These are phyloP conservation scores for Tethya wilhelma DNA, from an alignment of 37 sponge, comb jelly and placozoan genomes.

Conservation along the genomic window DNA sequence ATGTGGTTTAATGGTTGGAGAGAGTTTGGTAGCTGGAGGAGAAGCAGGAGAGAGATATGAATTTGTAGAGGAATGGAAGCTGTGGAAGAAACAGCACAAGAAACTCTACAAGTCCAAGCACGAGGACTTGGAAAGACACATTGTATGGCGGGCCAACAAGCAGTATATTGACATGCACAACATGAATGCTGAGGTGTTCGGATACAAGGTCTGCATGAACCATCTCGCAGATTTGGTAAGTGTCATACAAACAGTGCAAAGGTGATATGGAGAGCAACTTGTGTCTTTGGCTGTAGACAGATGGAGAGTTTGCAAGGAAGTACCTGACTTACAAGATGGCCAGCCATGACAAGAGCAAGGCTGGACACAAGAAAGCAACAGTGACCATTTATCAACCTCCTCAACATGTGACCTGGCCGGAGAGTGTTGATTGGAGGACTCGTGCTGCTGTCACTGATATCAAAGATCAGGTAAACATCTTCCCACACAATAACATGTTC, in stretches of 20 bases:
- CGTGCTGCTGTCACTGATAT: slow-evolving; percentile 62
- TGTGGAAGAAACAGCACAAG: slow-evolving; percentile 38
- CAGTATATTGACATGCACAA: slow-evolving; percentile 40
- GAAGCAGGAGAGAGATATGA: too few relatives aligned
- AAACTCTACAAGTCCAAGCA: slow-evolving; percentile 17
- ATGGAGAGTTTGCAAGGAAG: slow-evolving; percentile 10
- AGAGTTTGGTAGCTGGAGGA: too few relatives aligned
- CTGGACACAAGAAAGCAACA: not conserved
- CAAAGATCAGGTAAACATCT: slow-evolving; percentile 56
- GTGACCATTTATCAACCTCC: slow-evolving; percentile 25
- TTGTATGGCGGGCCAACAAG: slow-evolving; percentile 44
- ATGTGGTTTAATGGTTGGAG: too few relatives aligned
- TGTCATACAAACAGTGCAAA: not conserved
- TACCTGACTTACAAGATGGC: slow-evolving; percentile 26
- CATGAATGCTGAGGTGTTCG: slow-evolving; percentile 25
- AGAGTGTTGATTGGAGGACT: slow-evolving; percentile 40
- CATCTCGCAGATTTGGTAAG: slow-evolving; percentile 52
- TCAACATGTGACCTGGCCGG: not conserved
- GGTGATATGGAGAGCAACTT: not conserved
- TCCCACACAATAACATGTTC: not conserved
- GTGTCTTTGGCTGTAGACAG: slow-evolving; percentile 3
- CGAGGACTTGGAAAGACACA: slow-evolving; percentile 45
- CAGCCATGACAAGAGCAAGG: not conserved
- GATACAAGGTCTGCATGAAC: slow-evolving; percentile 41
- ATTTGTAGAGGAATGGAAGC: slow-evolving; percentile 33